Evolutionary conservation across 2,888 invertebrate species (phyloP), one percentile per base, ranked within the genome.

Genomic region (Resseliella maxima): DNA sequence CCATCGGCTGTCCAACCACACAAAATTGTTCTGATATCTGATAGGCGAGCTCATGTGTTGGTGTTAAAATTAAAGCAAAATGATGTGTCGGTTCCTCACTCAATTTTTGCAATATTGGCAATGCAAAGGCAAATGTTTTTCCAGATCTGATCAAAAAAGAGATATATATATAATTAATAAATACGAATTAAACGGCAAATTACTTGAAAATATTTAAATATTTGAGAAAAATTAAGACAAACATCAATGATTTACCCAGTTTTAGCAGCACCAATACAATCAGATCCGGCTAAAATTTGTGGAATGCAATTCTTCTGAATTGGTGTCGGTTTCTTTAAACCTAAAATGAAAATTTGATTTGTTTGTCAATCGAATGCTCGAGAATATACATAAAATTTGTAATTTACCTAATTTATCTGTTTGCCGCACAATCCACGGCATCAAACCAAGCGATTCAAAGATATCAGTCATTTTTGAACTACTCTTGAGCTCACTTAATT

Each of bases 21-120:
- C 94, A 93, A 91, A 99, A 98, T 90, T 99, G 99, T 89, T 99
- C 99, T 38, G 95, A 96, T 89, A 99, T 99, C 92, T 97, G 97
- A 90, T 95, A 96, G 64, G 97, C 97, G 87, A 98, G 90, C 90
- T 97, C 97, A 90, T 98, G 95, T 0, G 99, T 99, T 1, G 99
- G 99, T 21, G 99, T 99, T 18, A 99, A 92, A 35, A 99, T 92
- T 41, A 99, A 92, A 1, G 98, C 98, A 93, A 96, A 99, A 90
- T 99, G 97, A 86, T 98, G 98, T 90, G 96, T 98, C 0, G 99
- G 99, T 91, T 99, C 99, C 89, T 97, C 96, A 87, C 96, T 96
- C 41, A 99, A 92, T 89, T 95, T 94, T 90, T 99, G 97, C 85
- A 99, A 90, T 89, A 99, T 97, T 0, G 99, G 99, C 86, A 99